Evolutionary conservation across 1,140 invertebrate species (phyloP), one percentile per base, ranked within the genome.

Genomic region (Mizuhopecten yessoensis): DNA sequence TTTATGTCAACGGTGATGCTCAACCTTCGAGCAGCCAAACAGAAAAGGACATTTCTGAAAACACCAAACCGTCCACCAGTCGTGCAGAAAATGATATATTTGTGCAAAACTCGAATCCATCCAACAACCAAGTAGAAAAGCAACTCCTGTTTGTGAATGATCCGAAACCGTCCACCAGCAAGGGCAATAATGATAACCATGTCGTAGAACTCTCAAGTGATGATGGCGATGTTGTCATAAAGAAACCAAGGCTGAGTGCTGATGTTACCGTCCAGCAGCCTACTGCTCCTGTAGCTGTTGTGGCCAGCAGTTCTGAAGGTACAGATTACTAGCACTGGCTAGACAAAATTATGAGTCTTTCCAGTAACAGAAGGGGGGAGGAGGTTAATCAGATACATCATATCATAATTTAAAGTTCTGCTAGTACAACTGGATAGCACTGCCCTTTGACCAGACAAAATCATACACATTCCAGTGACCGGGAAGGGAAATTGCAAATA

Each of bases 291-390:
- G 75, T 42, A 17, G 36, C 23, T 33, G n/a, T 0, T 0, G 57
- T 39, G 29, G 45, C 33, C 33, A 87, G 89, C 86, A 57, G 86
- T 33, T 90, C 89, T 90, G 89, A 90, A 90, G 89, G 89, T 90
- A 88, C 42, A 45, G 42, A 1, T 17, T 13, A 13, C 17, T 45
- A 45, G 9, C 42, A 13, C 0, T 45, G 36, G 13, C 36, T n/a
- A n/a, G n/a, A n/a, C n/a, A n/a, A n/a, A n/a, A n/a, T n/a, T n/a
- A n/a, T n/a, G n/a, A n/a, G n/a, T n/a, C n/a, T n/a, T n/a, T n/a
- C n/a, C n/a, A n/a, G n/a, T n/a, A n/a, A n/a, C n/a, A n/a, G n/a
- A n/a, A n/a, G n/a, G n/a, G n/a, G n/a, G n/a, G n/a, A n/a, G n/a
- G n/a, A n/a, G n/a, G n/a, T n/a, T n/a, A n/a, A n/a, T n/a, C n/a